Evolutionary conservation across 2,888 invertebrate species (phyloP), one percentile per base, ranked within the genome.

Genomic region (Apodemia mormo): DNA sequence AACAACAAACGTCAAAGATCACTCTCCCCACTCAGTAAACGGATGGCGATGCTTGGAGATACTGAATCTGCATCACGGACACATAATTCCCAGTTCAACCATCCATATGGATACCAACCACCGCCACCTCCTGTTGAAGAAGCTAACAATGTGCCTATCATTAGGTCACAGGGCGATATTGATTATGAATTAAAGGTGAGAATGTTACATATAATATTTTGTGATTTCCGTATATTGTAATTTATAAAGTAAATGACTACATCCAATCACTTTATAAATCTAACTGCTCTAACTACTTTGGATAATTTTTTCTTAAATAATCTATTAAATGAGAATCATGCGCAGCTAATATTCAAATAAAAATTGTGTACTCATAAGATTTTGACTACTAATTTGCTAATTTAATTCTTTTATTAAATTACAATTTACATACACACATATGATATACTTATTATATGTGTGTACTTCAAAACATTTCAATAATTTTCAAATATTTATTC

Each of bases 1-100:
- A 90, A 90, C 79, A 93, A 94, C 81, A 94, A 95, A 82, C 94
- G 95, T 68, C 95, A 96, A 79, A 95, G 95, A 9, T 97, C 97
- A 0, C 87, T 97, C 67, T 97, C 97, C 49, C 97, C 97, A 1
- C 91, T 97, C 45, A 97, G 97, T 88, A 97, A 97, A 84, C 95
- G 97, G 12, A 96, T 97, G 96, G 96, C 96, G 33, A 94, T 96
- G 90, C 94, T 96, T 87, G 91, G 95, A 70, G 95, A 95, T 66
- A 91, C 92, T 1, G 88, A 93, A 74, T 83, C 86, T 0, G 85
- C 88, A 2, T 83, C 91, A 1, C 83, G 93, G 22, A 93, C 92
- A 0, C 94, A 94, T 78, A 95, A 92, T 87, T 95, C 94, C 7
- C 96, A 96, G 80, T 96, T 96, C 85, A 96, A 96, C 85, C 96